These are phyloP conservation scores for Halictus ligatus DNA, from an alignment of 2,888 invertebrate species.

Conservation along the genomic window DNA sequence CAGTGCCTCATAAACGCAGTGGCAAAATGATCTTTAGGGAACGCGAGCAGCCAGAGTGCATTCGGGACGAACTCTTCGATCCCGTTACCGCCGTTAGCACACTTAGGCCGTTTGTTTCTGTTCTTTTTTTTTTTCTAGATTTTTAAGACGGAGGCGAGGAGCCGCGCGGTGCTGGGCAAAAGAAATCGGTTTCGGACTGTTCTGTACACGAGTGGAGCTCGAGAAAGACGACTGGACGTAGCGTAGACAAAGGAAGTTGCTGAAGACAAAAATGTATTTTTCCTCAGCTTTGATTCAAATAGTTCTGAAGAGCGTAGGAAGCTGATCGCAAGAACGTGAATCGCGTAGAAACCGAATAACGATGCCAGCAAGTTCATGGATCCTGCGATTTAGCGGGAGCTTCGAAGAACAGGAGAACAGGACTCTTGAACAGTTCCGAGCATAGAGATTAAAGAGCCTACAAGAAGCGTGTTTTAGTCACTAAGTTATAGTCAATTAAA, in stretches of 20 bases:
- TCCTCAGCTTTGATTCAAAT: background rate
- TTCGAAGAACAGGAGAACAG: background rate
- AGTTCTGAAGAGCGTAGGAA: background rate
- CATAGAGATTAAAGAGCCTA: too few relatives aligned
- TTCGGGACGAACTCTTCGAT: slow-evolving; percentile 37
- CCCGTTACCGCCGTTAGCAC: slow-evolving; percentile 26
- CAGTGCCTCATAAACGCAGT: slow-evolving; percentile 21
- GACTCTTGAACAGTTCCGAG: too few relatives aligned
- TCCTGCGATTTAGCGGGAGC: background rate
- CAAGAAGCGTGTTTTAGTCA: background rate
- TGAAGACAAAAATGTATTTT: background rate
- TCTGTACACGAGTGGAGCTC: background rate
- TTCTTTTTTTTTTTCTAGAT: slow-evolving; percentile 33
- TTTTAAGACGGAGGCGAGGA: background rate
- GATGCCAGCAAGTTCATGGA: background rate
- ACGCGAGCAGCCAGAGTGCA: slow-evolving; percentile 27
- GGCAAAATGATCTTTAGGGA: slow-evolving; percentile 28
- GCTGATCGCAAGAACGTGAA: background rate
- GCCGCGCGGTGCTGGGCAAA: slow-evolving; percentile 35
- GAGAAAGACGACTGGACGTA: background rate
- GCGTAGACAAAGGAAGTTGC: background rate
- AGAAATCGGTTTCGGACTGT: background rate
- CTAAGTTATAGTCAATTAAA: background rate
- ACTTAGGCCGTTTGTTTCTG: slow-evolving; percentile 24
- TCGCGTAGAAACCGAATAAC: background rate